These are phyloP conservation scores for Diadegma fenestrale DNA, from an alignment of 2,888 invertebrate genomes.

Conservation along the genomic window DNA sequence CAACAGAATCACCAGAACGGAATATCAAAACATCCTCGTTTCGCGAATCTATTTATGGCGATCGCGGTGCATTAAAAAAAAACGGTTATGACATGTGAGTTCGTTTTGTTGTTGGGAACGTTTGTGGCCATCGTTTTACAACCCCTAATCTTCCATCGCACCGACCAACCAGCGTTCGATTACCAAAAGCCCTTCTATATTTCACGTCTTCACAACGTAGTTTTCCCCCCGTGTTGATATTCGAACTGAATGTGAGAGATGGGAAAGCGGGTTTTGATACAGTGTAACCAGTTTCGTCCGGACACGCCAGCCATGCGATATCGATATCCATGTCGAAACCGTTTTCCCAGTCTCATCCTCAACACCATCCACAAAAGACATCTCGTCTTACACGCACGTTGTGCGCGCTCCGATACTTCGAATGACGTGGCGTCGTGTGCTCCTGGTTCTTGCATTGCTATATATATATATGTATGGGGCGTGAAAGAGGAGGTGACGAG, in stretches of 20 bases:
- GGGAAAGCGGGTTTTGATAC: conserved; percentile 38
- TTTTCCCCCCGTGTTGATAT: conserved; percentile 17
- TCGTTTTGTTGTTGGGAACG: conserved; percentile 6
- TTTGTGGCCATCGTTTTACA: conserved; percentile 13
- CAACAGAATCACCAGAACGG: not conserved
- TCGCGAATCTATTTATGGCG: not conserved
- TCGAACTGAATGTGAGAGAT: conserved; percentile 6
- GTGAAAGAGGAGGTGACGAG: conserved; percentile 4
- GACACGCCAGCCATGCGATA: conserved; percentile 71
- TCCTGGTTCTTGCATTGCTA: conserved; percentile 37
- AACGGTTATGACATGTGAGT: conserved; percentile 5
- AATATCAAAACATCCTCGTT: conserved; percentile 10
- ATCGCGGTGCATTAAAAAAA: conserved; percentile 5
- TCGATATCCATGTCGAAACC: conserved; percentile 76
- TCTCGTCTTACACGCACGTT: conserved; percentile 43
- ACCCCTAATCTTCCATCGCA: conserved; percentile 6
- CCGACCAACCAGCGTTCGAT: not conserved
- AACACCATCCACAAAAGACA: conserved; percentile 32
- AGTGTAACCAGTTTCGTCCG: conserved; percentile 69
- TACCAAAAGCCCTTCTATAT: not conserved
- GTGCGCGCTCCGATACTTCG: conserved; percentile 20
- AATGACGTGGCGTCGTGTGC: conserved; percentile 75
- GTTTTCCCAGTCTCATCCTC: conserved; percentile 71
- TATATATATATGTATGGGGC: conserved; percentile 3
- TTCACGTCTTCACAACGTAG: conserved; percentile 18